phyloP scores from a whole-genome alignment of 2,888 invertebrate species.

The Caenorhabditis sp. region DNA sequence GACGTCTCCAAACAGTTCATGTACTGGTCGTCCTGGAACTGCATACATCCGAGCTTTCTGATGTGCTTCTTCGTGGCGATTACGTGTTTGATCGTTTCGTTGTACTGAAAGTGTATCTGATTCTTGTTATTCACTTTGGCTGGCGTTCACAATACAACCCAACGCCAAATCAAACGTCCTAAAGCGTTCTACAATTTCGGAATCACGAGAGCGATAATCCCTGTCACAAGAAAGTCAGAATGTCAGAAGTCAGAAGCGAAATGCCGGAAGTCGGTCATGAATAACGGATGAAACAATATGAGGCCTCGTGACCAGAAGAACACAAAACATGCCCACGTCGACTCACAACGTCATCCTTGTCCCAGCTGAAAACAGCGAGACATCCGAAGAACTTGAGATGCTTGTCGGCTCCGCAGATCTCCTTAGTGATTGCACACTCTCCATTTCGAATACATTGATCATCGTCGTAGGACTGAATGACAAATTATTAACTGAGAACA shows the following conservation, averaged over 20 bases:
- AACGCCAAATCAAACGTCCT: too few relatives aligned
- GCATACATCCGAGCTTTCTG: conserved; percentile 26
- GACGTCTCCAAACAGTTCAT: neutral
- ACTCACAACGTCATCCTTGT: neutral
- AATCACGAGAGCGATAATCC: too few relatives aligned
- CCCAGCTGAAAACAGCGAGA: neutral
- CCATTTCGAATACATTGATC: neutral
- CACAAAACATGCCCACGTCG: neutral
- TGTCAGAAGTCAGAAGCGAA: conserved; percentile 13
- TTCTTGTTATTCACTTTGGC: too few relatives aligned
- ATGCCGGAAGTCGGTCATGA: conserved; percentile 31
- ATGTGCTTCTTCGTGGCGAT: neutral
- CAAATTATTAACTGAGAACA: too few relatives aligned
- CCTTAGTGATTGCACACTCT: conserved; percentile 2
- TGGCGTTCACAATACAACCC: too few relatives aligned
- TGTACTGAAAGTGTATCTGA: too few relatives aligned
- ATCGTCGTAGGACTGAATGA: conserved; percentile 14
- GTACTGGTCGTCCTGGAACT: neutral
- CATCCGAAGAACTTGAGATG: conserved; percentile 20
- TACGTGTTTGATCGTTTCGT: too few relatives aligned
- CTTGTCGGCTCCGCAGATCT: neutral
- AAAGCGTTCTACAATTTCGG: too few relatives aligned
- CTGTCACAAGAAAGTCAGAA: too few relatives aligned
- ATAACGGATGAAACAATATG: conserved; percentile 32
- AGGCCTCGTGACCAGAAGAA: neutral